A percentile compares a stretch with the other conserved stretches of the same genome.
Conservation (phyloP, 2,797 vertebrate genomes). For the Pangasius mekongensis region DNA sequence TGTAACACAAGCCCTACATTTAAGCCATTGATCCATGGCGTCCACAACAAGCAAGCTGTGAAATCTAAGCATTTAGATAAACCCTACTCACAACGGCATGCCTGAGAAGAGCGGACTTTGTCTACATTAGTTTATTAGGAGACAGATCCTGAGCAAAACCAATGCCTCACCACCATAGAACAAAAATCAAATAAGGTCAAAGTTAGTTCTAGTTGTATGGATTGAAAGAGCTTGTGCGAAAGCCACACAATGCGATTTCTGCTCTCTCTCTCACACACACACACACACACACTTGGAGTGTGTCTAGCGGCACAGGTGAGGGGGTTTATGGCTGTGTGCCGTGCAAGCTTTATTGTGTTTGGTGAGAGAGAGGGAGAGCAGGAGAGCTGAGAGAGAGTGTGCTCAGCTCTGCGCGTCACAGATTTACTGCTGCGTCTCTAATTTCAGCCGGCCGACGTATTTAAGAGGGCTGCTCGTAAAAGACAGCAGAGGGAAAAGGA, state of each 20-base stretch:
- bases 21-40: constrained; percentile 55
- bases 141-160: constrained; percentile 26
- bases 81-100: constrained; percentile 37
- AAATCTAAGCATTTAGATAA: constrained; percentile 50
- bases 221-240: constrained; percentile 17
- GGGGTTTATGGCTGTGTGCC: constrained; percentile 46
- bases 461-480: constrained; percentile 72
- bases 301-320: constrained; percentile 42
- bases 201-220: constrained; percentile 9
- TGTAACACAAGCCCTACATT: constrained; percentile 52
- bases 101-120: constrained; percentile 44
- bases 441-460: constrained; percentile 73
- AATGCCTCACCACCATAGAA: constrained; percentile 1
- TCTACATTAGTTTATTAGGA: constrained; percentile 14
- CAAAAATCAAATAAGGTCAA: constrained; percentile 19
- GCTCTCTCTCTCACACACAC: constrained; percentile 5
- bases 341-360: constrained; percentile 63
- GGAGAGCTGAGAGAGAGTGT: constrained; percentile 40
- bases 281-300: constrained; percentile 27
- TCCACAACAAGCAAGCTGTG: constrained; percentile 56
- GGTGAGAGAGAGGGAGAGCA: constrained; percentile 57
- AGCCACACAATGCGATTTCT: constrained; percentile 18
- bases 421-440: constrained; percentile 74
- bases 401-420: constrained; percentile 53
- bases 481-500: constrained; percentile 37